Evolutionary conservation across 1,140 invertebrate species (phyloP).

Genomic region (Anastatus disparis): DNA sequence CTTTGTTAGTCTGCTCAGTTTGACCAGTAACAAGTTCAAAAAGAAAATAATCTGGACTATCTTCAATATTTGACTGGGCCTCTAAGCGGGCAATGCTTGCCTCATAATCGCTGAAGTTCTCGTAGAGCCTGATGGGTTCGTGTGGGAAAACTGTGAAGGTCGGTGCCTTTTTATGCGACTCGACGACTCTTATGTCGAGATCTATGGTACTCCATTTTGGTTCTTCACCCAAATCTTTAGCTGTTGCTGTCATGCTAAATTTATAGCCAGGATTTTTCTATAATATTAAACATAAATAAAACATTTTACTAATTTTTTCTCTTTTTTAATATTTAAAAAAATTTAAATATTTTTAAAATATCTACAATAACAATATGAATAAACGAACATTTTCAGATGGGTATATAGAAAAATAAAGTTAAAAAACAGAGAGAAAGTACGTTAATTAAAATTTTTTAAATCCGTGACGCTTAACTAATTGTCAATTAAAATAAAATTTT

Average conservation of each 20-base stretch:
- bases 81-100: constrained; percentile 74
- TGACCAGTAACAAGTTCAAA: constrained; percentile 84
- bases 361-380: no score
- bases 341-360: no score
- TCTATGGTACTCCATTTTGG: constrained; percentile 75
- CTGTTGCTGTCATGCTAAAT: constrained; percentile 79
- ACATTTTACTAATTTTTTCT: no score
- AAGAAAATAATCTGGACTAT: constrained; percentile 72
- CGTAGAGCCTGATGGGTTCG: constrained; percentile 74
- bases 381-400: no score
- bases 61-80: constrained; percentile 80
- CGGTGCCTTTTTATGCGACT: constrained; percentile 88
- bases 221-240: constrained; percentile 78
- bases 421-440: no score
- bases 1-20: constrained; percentile 86
- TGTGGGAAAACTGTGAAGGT: constrained; percentile 70
- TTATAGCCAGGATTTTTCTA: constrained; percentile 75
- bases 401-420: no score
- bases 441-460: no score
- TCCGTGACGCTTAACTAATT: no score
- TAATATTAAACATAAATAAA: neutral
- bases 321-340: no score
- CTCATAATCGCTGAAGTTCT: constrained; percentile 78
- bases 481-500: no score
- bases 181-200: constrained; percentile 84